phyloP scores from a whole-genome alignment of 2,888 invertebrate genomes.

The Chorisops tibialis region DNA sequence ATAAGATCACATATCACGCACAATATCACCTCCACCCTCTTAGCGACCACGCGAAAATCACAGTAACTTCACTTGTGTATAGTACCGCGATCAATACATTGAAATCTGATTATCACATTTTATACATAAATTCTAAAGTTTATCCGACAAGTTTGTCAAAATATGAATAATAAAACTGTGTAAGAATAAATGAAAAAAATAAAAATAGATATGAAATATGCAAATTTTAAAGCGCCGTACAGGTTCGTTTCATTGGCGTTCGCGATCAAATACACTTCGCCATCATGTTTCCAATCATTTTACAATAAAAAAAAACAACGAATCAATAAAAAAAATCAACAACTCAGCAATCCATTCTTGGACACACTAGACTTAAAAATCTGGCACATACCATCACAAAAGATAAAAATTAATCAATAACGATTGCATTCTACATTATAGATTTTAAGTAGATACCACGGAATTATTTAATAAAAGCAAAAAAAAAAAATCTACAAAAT shows the following conservation, averaged over 20 bases:
- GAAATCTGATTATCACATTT: too few relatives aligned
- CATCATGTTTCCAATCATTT: slow-evolving; percentile 14
- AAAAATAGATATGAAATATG: not conserved
- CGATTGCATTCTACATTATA: not conserved
- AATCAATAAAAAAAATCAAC: not conserved
- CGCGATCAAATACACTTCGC: slow-evolving; percentile 13
- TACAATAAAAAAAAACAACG: not conserved
- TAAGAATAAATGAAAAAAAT: too few relatives aligned
- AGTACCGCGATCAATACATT: too few relatives aligned
- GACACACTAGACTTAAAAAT: not conserved
- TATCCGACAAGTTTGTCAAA: too few relatives aligned
- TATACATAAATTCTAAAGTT: too few relatives aligned
- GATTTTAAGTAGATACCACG: too few relatives aligned
- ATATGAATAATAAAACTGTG: too few relatives aligned
- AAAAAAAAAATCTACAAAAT: slow-evolving; percentile 2
- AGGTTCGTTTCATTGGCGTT: not conserved
- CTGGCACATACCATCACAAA: not conserved
- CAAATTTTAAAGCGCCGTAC: slow-evolving; percentile 1
- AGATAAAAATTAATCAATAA: not conserved
- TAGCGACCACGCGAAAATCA: too few relatives aligned
- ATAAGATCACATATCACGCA: too few relatives aligned
- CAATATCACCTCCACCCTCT: too few relatives aligned
- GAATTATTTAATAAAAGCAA: slow-evolving; percentile 11
- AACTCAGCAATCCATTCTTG: not conserved
- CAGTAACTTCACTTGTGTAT: too few relatives aligned